Evolutionary conservation across 2,797 vertebrate genomes (phyloP).

Genomic region (Phalloptychus januarius): DNA sequence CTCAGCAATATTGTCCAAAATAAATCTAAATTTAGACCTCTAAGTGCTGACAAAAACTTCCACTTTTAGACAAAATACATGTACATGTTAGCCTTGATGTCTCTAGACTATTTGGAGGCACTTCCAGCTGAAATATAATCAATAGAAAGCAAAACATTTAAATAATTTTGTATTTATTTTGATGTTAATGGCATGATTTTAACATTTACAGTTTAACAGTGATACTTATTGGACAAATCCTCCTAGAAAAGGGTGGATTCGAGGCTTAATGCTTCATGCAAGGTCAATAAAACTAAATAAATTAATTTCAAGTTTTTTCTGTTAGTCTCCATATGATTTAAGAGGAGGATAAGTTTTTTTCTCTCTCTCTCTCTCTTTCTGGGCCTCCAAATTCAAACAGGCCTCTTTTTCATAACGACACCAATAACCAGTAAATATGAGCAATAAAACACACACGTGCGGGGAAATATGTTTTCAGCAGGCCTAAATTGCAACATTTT

Average conservation of each 20-base stretch:
- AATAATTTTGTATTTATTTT: not conserved
- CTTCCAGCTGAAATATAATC: not conserved
- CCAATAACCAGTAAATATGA: slow-evolving; percentile 75
- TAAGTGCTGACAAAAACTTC: not conserved
- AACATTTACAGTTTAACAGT: not conserved
- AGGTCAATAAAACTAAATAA: not conserved
- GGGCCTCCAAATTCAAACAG: slow-evolving; percentile 29
- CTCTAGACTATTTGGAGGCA: not conserved
- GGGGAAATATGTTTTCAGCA: slow-evolving; percentile 72
- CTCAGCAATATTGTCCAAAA: not conserved
- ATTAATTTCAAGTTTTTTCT: slow-evolving; percentile 20
- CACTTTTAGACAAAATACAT: not conserved
- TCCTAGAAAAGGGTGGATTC: not conserved
- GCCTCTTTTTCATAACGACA: slow-evolving; percentile 68
- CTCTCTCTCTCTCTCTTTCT: not conserved
- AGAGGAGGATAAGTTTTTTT: slow-evolving; percentile 12
- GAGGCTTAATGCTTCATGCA: not conserved
- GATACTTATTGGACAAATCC: not conserved
- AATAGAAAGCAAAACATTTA: not conserved
- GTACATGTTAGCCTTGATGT: not conserved
- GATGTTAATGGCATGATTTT: not conserved
- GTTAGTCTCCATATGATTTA: slow-evolving; percentile 38
- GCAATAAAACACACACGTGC: slow-evolving; percentile 66
- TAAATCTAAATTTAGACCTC: not conserved
- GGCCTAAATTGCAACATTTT: slow-evolving; percentile 69